Percentiles rank a stretch among this genome's conserved stretches.
phyloP scores from a whole-genome alignment of 2,113 vertebrate genomes.

The Lophius piscatorius region DNA sequence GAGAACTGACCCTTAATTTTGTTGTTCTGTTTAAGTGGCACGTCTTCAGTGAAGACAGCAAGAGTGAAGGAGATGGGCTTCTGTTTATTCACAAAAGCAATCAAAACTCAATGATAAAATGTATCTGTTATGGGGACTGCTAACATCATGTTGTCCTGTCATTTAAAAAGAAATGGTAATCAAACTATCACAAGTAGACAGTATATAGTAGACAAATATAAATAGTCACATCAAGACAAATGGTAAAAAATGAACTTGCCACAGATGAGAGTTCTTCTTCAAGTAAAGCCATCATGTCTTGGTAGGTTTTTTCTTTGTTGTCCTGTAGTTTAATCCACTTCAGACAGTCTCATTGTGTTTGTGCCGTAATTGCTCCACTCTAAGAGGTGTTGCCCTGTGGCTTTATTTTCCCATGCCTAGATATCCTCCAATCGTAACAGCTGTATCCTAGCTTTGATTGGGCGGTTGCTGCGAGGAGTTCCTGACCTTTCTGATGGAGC shows the following conservation, averaged over 20 bases:
- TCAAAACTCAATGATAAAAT: constrained; percentile 32
- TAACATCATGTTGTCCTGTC: no score
- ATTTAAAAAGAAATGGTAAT: neutral
- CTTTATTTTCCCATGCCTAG: constrained; percentile 21
- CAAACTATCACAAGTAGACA: constrained; percentile 6
- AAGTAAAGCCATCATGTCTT: constrained; percentile 27
- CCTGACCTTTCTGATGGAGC: constrained; percentile 69
- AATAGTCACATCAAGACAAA: constrained; percentile 17
- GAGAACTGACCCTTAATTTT: constrained; percentile 72
- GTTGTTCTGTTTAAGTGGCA: constrained; percentile 67
- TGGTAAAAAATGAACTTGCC: constrained; percentile 31
- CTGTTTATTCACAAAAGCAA: constrained; percentile 61
- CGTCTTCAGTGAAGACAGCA: constrained; percentile 13
- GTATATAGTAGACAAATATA: neutral
- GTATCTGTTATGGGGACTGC: neutral
- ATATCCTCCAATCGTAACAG: constrained; percentile 54
- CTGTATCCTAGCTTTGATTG: constrained; percentile 63
- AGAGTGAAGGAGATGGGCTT: neutral
- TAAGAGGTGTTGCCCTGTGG: constrained; percentile 42
- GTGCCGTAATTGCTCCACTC: constrained; percentile 56
- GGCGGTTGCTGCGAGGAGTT: constrained; percentile 47
- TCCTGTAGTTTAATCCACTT: constrained; percentile 46
- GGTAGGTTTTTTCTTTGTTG: constrained; percentile 17
- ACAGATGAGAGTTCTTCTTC: constrained; percentile 7
- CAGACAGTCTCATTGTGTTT: constrained; percentile 45